Conservation (phyloP, 1,140 invertebrate species). For the Pseudomyrmex dendroicus region DNA sequence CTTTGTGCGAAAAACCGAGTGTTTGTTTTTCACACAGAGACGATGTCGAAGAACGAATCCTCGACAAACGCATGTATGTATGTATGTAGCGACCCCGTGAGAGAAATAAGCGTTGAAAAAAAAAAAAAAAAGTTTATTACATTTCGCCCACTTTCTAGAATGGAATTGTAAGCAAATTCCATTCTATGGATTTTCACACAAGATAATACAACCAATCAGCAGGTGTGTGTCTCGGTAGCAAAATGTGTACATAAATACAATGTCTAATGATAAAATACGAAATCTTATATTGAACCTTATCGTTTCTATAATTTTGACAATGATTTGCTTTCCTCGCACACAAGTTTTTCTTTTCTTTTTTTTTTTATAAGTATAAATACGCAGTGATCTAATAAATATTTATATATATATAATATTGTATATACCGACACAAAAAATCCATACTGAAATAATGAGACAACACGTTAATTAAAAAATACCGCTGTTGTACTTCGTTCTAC, state of each 20-base stretch:
- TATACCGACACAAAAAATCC: conserved; percentile 37
- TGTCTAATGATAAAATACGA: conserved; percentile 68
- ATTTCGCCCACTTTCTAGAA: conserved; percentile 34
- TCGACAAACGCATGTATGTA: neutral
- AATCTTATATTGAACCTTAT: conserved; percentile 65
- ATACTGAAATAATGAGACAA: conserved; percentile 19
- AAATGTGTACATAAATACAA: conserved; percentile 47
- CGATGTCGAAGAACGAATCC: conserved; percentile 23
- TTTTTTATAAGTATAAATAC: too few species aligned
- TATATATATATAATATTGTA: too few species aligned
- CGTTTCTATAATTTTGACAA: conserved; percentile 55
- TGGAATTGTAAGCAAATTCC: conserved; percentile 22
- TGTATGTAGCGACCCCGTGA: too few species aligned
- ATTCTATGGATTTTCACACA: neutral
- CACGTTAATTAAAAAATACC: conserved; percentile 51
- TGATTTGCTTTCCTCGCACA: conserved; percentile 30
- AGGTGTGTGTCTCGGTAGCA: neutral
- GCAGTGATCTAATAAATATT: too few species aligned
- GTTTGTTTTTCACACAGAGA: neutral
- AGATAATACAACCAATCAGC: neutral
- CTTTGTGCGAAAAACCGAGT: conserved; percentile 43
- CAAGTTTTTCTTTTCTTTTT: neutral
- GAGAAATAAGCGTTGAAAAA: conserved; percentile 2
- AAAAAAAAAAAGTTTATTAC: conserved; percentile 31
- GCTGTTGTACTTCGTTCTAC: conserved; percentile 54